Percentiles rank a stretch among this genome's conserved stretches.
phyloP scores from a whole-genome alignment of 2,888 invertebrate genomes.

The Orthosia cruda region DNA sequence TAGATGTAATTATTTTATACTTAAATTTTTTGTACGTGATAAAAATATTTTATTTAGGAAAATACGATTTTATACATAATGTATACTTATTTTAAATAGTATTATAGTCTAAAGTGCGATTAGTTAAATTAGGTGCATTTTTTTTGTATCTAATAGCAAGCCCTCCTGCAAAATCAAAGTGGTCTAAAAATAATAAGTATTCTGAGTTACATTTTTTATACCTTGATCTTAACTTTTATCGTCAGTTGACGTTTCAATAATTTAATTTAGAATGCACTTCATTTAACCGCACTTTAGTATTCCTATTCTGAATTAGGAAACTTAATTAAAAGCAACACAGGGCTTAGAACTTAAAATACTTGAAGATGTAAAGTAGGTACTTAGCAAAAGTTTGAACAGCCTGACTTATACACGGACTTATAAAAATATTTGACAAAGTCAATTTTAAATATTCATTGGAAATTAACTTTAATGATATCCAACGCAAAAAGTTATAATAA shows the following conservation, averaged over 20 bases:
- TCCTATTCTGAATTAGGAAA: conserved; percentile 2
- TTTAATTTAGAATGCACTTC: not conserved
- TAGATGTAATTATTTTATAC: conserved; percentile 30
- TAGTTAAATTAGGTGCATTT: conserved; percentile 8
- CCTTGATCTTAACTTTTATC: not conserved
- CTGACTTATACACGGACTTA: not conserved
- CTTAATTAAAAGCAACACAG: conserved; percentile 22
- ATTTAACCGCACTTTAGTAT: conserved; percentile 9
- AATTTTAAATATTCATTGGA: conserved; percentile 33
- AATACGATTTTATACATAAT: not conserved
- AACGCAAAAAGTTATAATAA: not conserved
- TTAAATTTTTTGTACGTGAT: conserved; percentile 40
- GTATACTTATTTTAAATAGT: conserved; percentile 1
- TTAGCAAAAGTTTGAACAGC: conserved; percentile 8
- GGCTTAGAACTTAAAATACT: conserved; percentile 18
- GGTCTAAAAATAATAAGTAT: no score
- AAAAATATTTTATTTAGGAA: no score
- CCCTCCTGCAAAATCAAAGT: no score
- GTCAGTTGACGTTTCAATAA: not conserved
- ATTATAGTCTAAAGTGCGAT: not conserved
- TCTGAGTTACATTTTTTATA: no score
- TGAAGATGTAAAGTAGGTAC: conserved; percentile 3
- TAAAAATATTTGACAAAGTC: not conserved
- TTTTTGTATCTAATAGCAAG: no score
- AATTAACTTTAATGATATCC: conserved; percentile 22